These are phyloP conservation scores for Macrotus californicus DNA, from an alignment of 2,113 vertebrate genomes.

Conservation along the genomic window DNA sequence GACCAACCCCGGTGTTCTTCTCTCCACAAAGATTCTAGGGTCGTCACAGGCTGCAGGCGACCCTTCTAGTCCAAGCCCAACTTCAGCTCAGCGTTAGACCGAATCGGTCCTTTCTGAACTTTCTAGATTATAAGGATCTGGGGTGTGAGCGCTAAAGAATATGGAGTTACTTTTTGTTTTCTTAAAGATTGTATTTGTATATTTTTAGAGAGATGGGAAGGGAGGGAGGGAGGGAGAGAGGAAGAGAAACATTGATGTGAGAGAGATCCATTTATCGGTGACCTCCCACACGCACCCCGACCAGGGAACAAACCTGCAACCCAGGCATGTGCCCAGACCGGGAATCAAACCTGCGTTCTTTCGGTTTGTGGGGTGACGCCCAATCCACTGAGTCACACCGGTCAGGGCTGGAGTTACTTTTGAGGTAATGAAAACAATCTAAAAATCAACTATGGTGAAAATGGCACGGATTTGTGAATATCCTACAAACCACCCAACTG, in stretches of 20 bases:
- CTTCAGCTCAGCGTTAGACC: not conserved
- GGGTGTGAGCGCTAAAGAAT: not conserved
- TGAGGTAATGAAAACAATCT: not conserved
- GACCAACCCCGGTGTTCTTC: not conserved
- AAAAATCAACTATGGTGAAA: not conserved
- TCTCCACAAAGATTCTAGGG: not conserved
- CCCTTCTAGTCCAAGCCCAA: not conserved
- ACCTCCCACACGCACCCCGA: no score
- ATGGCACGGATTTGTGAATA: not conserved
- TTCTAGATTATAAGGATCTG: not conserved
- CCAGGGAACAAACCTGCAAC: no score
- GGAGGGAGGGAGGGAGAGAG: no score
- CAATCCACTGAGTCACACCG: no score
- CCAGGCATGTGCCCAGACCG: no score
- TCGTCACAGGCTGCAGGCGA: not conserved
- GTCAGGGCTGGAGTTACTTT: no score
- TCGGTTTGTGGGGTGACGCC: no score
- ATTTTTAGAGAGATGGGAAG: no score
- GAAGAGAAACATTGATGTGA: no score
- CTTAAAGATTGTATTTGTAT: no score
- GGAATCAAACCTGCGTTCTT: no score
- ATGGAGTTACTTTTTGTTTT: not conserved
- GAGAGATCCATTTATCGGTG: no score
- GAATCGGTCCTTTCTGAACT: not conserved
- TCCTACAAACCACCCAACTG: not conserved